A percentile compares a stretch with the other conserved stretches of the same genome.
Evolutionary conservation across 2,888 invertebrate genomes (phyloP).

Genomic region (Leptopilina syphax): DNA sequence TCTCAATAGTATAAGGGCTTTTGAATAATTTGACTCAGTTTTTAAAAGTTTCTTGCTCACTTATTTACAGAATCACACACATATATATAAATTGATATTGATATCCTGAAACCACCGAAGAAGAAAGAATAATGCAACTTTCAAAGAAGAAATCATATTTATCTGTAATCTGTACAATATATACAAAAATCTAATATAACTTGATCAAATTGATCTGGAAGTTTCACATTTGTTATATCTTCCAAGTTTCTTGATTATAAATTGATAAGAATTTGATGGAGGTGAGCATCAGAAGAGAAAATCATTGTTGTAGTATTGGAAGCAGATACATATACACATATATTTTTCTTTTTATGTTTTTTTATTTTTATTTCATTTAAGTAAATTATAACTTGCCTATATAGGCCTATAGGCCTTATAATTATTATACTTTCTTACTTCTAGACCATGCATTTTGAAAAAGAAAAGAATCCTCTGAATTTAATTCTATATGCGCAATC

Average conservation of each 20-base stretch:
- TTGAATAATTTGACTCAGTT: too few species aligned
- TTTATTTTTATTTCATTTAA: too few species aligned
- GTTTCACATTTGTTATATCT: not conserved
- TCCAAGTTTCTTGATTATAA: slow-evolving; percentile 13
- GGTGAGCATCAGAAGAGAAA: not conserved
- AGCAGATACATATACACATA: too few species aligned
- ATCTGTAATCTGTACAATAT: not conserved
- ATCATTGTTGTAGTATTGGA: not conserved
- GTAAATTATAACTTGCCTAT: too few species aligned
- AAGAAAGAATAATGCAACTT: not conserved
- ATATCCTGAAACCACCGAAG: not conserved
- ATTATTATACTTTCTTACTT: too few species aligned
- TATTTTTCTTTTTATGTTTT: too few species aligned
- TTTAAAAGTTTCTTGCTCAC: too few species aligned
- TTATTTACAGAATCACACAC: not conserved
- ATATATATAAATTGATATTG: not conserved
- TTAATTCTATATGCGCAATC: too few species aligned
- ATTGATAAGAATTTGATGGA: slow-evolving; percentile 28
- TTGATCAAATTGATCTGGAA: not conserved
- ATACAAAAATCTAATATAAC: slow-evolving; percentile 7
- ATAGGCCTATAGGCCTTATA: too few species aligned
- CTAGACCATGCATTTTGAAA: too few species aligned
- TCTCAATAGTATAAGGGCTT: too few species aligned
- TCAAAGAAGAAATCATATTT: slow-evolving; percentile 5
- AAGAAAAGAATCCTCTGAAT: too few species aligned